Conservation (phyloP, 2,888 invertebrate genomes). For the Norana najaformis region DNA sequence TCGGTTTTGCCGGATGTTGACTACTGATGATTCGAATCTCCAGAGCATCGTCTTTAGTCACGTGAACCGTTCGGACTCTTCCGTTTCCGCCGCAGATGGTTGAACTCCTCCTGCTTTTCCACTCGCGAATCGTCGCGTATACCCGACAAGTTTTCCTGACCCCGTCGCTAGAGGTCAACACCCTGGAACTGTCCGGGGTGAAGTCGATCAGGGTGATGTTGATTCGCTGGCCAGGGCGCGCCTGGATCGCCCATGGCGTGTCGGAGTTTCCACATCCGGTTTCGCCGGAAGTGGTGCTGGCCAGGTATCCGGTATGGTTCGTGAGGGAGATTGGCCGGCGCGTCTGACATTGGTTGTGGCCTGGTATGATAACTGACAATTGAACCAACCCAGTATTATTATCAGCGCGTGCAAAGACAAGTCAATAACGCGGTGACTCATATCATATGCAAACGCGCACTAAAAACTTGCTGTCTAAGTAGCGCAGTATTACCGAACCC, state of each 20-base stretch:
- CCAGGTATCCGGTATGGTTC: neutral
- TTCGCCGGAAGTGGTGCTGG: constrained; percentile 26
- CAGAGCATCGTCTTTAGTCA: neutral
- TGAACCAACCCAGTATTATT: too few species aligned
- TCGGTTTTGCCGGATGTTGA: neutral
- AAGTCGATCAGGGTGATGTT: constrained; percentile 41
- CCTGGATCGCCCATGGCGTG: constrained; percentile 29
- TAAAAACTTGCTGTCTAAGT: too few species aligned
- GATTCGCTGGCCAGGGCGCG: constrained; percentile 33
- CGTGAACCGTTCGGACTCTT: neutral
- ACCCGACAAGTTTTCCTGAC: constrained; percentile 28
- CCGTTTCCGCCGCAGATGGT: constrained; percentile 27
- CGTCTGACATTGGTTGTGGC: neutral
- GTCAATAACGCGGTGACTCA: too few species aligned
- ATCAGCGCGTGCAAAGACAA: too few species aligned
- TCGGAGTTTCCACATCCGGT: constrained; percentile 27
- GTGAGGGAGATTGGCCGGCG: constrained; percentile 8
- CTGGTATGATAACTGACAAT: neutral
- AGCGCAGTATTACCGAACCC: too few species aligned
- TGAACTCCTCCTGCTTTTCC: neutral
- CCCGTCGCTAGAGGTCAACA: neutral
- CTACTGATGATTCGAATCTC: constrained; percentile 24
- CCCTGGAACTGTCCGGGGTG: constrained; percentile 8
- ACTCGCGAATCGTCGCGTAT: constrained; percentile 25
- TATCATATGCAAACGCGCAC: too few species aligned